Evolutionary conservation across 2,113 vertebrate genomes (phyloP), one percentile per base, ranked within the genome.

Genomic region (Potamarius usumacintae): DNA sequence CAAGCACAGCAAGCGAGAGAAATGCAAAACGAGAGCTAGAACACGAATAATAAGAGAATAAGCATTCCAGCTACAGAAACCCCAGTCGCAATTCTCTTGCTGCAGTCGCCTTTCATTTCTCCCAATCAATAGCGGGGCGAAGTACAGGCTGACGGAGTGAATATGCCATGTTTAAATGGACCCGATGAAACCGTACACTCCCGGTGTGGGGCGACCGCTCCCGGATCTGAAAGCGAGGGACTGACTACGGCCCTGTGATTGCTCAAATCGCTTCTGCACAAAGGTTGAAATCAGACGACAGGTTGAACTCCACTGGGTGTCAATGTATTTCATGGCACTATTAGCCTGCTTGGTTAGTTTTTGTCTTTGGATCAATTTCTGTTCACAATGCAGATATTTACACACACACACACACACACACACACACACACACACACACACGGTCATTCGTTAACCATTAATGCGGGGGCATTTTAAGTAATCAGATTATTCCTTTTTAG

Each of bases 101-200:
- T 79, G 25, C 69, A 85, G 88, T 90, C 90, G 27, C 87, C 89
- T 92, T 92, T 91, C 88, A 84, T 87, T 83, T 85, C 63, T 5
- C 25, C 63, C 15, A 90, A 94, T 94, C 94, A 88, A 94, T 94
- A 82, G 20, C 90, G 10, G 9, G 89, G 74, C 86, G 89, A 92
- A 94, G 91, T 92, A 91, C 91, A 86, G 89, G 92, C 92, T 91
- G 90, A 91, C 92, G 92, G 89, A 93, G 91, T 88, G 91, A 91
- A 93, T 90, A 94, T 91, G 92, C 91, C 90, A 93, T 89, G 89
- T 93, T 93, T 90, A 91, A 91, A 92, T 91, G 88, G 83, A 86
- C 90, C 90, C 91, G 81, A 89, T 87, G 89, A 91, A 93, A 91
- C 87, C 89, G 89, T 88, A 91, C 89, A 89, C 86, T 81, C 15